A percentile compares a stretch with the other conserved stretches of the same genome.
These are phyloP conservation scores for Atrina japonica DNA, from an alignment of 2,888 invertebrate genomes.

Conservation along the genomic window DNA sequence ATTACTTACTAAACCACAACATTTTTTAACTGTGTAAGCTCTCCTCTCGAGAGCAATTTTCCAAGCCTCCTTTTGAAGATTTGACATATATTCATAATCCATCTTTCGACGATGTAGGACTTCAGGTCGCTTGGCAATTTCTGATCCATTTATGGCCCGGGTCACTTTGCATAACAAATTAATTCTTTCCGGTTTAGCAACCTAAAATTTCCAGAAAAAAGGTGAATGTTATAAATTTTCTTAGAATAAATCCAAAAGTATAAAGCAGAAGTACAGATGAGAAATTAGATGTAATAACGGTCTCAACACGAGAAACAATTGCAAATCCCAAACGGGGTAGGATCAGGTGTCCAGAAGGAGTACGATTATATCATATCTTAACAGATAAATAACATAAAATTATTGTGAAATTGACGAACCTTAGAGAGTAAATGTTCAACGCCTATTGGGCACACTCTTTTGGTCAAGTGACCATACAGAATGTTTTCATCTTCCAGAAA, in stretches of 20 bases:
- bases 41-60: slow-evolving; percentile 51
- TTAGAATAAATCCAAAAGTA: no score
- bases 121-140: slow-evolving; percentile 32
- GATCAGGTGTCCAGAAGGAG: no score
- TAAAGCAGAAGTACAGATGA: no score
- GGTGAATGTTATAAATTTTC: background rate
- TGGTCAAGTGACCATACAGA: slow-evolving; percentile 54
- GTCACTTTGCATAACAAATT: slow-evolving; percentile 42
- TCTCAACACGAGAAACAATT: no score
- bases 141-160: slow-evolving; percentile 14
- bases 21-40: slow-evolving; percentile 42
- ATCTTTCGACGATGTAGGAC: slow-evolving; percentile 48
- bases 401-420: no score
- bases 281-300: no score
- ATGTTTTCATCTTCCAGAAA: slow-evolving; percentile 56
- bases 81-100: slow-evolving; percentile 31
- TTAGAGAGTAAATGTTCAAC: slow-evolving; percentile 12
- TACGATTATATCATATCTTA: no score
- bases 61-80: slow-evolving; percentile 48
- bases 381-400: no score
- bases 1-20: slow-evolving; percentile 52
- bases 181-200: slow-evolving; percentile 23
- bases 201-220: slow-evolving; percentile 28
- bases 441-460: slow-evolving; percentile 51
- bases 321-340: no score